A percentile compares a stretch with the other conserved stretches of the same genome.
phyloP scores from a whole-genome alignment of 2,888 invertebrate genomes.

The Amphipyra tragopoginis region DNA sequence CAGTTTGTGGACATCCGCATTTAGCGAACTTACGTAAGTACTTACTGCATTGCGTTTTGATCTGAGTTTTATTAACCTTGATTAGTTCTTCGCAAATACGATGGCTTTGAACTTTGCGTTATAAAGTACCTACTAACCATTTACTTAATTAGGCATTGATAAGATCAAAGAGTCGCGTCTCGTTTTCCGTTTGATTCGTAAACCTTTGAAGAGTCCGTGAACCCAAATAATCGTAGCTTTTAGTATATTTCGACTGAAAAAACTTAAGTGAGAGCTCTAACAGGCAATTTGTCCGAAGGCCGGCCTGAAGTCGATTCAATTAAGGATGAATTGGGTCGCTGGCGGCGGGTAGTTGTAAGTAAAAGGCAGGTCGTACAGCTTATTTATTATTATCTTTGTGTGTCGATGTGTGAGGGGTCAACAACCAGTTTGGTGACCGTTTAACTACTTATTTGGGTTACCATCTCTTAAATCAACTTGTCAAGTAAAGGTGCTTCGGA shows the following conservation, averaged over 20 bases:
- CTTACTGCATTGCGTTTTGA: conserved; percentile 86
- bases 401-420: conserved; percentile 28
- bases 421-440: conserved; percentile 12
- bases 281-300: conserved; percentile 58
- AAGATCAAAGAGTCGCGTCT: conserved; percentile 16
- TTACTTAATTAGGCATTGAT: conserved; percentile 19
- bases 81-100: conserved; percentile 5
- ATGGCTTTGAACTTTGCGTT: conserved; percentile 12
- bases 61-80: conserved; percentile 49
- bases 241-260: conserved; percentile 46
- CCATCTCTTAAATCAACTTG: conserved; percentile 7
- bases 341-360: conserved; percentile 56
- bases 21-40: conserved; percentile 87
- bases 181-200: conserved; percentile 26
- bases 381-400: conserved; percentile 42
- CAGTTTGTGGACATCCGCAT: conserved; percentile 70
- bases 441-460: conserved; percentile 12
- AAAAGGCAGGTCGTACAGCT: conserved; percentile 32
- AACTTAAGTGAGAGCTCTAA: conserved; percentile 53
- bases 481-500: not conserved
- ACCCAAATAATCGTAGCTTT: conserved; percentile 42
- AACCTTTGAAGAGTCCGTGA: conserved; percentile 35
- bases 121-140: conserved; percentile 9
- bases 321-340: conserved; percentile 63
- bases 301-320: conserved; percentile 61